Conservation (phyloP, 2,113 vertebrate species). For the Oncorhynchus gorbuscha region DNA sequence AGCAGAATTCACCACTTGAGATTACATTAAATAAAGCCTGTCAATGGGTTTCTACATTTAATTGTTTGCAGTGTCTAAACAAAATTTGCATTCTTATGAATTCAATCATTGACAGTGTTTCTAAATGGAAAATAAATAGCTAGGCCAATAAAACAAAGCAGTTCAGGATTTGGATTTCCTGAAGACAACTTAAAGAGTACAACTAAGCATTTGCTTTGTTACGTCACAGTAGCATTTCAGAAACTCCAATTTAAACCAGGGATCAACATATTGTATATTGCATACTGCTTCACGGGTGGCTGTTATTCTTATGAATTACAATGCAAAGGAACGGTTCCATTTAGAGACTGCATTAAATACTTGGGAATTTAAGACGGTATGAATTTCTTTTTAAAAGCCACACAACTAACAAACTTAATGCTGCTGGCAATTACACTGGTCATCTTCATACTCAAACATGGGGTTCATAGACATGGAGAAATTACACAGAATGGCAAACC, state of each 20-base stretch:
- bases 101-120: background rate
- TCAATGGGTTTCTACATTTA: too few species aligned
- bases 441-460: background rate
- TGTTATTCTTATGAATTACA: too few species aligned
- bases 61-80: slow-evolving; percentile 15
- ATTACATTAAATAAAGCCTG: background rate
- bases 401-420: background rate
- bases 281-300: background rate
- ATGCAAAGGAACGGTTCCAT: background rate
- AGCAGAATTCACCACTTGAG: slow-evolving; percentile 3
- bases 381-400: background rate
- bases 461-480: background rate
- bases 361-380: background rate
- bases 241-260: slow-evolving; percentile 15
- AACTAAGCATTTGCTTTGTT: slow-evolving; percentile 7
- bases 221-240: slow-evolving; percentile 15
- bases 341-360: background rate
- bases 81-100: slow-evolving; percentile 4
- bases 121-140: background rate
- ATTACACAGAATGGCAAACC: background rate
- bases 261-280: slow-evolving; percentile 1
- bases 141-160: background rate
- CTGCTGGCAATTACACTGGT: background rate
- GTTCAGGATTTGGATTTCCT: too few species aligned
- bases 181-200: slow-evolving; percentile 1